Base-by-base conservation (phyloP, 30 jellyfish, hydroid and myxozoan species). In the Rhopilema esculentum region DNA sequence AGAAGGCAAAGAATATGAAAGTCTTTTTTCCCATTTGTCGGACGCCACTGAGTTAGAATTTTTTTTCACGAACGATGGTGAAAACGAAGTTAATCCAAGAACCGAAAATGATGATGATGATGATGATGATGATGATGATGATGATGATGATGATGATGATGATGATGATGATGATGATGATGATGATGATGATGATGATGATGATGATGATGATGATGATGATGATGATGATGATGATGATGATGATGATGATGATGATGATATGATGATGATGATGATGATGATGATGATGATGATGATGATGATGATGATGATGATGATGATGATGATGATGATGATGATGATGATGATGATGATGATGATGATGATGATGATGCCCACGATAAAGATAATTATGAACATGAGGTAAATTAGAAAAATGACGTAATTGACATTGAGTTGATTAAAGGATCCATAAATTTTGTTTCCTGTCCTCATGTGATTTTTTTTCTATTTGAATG, bases 161-260 rank as follows among this genome's bases (percentile, higher is more conserved):
- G 86, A 75, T 75, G 86, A 75, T 75, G 86, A 32, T 75, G 86
- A 75, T 75, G 86, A 75, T 75, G 86, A 32, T 75, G 86, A 75
- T 75, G 86, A 75, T 75, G 86, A 75, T 75, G 80, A 75, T 75
- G 86, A 32, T 75, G 86, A 75, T 75, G 86, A 75, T 75, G 86
- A 75, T 75, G 86, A 75, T 75, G 86, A 75, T 75, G 86, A 75
- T 75, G 86, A 75, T 75, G 86, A 75, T 75, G 86, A 75, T 75
- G 86, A 75, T 75, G 86, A 75, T 75, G 86, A 75, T 75, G 86
- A 75, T 75, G 86, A 75, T 75, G 86, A 75, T 75, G 86, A 75
- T 75, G 86, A 75, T 75, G 86, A 75, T 75, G 86, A 75, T 32
- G 86, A 75, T 75, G 86, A 75, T 32, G 86, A 75, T 69, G 52